A percentile compares a stretch with the other conserved stretches of the same genome.
These are phyloP conservation scores for Ceratina japonica DNA, from an alignment of 1,140 invertebrate species.

Conservation along the genomic window DNA sequence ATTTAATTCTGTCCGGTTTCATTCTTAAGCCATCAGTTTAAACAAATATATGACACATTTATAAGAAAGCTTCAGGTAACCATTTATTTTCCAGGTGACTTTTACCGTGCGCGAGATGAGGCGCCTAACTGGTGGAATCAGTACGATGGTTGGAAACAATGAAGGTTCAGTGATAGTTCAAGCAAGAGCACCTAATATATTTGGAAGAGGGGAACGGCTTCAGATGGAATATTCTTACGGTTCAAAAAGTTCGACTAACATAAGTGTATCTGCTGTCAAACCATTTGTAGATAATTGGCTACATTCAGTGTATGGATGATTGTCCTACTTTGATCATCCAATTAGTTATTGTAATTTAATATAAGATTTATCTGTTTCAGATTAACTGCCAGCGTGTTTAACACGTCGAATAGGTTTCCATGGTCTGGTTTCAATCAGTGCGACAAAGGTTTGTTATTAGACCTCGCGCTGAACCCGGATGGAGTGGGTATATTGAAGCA, in stretches of 20 bases:
- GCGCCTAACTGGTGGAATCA: constrained; percentile 88
- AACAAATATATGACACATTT: background rate
- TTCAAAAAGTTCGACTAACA: constrained; percentile 85
- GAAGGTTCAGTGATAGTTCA: constrained; percentile 89
- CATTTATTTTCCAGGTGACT: constrained; percentile 82
- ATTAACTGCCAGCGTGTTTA: constrained; percentile 84
- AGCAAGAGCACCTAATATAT: constrained; percentile 87
- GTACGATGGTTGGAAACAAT: constrained; percentile 91
- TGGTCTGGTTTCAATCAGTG: constrained; percentile 89
- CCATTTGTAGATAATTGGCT: constrained; percentile 82
- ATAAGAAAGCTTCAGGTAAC: constrained; percentile 8
- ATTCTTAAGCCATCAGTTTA: background rate
- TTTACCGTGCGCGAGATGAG: constrained; percentile 89
- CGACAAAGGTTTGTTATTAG: constrained; percentile 83
- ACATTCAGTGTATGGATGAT: constrained; percentile 71
- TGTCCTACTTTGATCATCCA: background rate
- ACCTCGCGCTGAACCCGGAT: constrained; percentile 83
- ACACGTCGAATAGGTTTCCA: constrained; percentile 86
- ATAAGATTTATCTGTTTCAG: constrained; percentile 75
- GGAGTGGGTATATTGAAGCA: constrained; percentile 82
- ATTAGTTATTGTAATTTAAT: constrained; percentile 1
- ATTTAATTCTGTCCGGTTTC: constrained; percentile 48
- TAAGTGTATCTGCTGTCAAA: constrained; percentile 87
- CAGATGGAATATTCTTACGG: constrained; percentile 88
- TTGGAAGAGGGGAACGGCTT: constrained; percentile 89